Conservation (phyloP, 2,888 invertebrate genomes). For the Cerceris rybyensis region DNA sequence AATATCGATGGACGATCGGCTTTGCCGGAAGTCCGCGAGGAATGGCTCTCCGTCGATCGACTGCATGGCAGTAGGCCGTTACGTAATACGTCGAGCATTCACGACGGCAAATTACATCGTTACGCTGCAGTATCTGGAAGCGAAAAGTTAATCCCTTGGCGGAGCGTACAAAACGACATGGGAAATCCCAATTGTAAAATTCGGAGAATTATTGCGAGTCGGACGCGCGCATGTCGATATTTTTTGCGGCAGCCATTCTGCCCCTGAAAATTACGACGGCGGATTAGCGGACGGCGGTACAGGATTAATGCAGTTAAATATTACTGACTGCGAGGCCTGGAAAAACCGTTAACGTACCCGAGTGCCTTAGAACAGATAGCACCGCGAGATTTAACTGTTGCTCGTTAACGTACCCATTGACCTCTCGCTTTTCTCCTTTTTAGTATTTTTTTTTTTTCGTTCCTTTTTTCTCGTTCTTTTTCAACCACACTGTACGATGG, state of each 20-base stretch:
- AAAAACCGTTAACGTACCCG: slow-evolving; percentile 29
- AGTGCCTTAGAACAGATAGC: slow-evolving; percentile 46
- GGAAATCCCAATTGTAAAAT: background rate
- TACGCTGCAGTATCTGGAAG: slow-evolving; percentile 20
- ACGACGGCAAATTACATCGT: slow-evolving; percentile 32
- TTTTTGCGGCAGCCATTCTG: slow-evolving; percentile 4
- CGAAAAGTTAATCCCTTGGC: slow-evolving; percentile 21
- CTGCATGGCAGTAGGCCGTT: no score
- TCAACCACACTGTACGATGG: background rate
- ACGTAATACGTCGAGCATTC: slow-evolving; percentile 16
- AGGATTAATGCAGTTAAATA: slow-evolving; percentile 57
- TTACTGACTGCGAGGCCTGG: slow-evolving; percentile 26
- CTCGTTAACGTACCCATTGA: slow-evolving; percentile 32
- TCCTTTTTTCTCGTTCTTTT: no score
- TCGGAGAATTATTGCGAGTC: slow-evolving; percentile 20
- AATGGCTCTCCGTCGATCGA: background rate
- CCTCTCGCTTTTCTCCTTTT: background rate
- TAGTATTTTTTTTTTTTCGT: slow-evolving; percentile 2
- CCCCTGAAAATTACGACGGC: slow-evolving; percentile 33
- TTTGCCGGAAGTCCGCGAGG: background rate
- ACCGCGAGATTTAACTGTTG: slow-evolving; percentile 36
- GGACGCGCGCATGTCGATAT: background rate
- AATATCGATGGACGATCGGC: slow-evolving; percentile 13
- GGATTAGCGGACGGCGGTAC: slow-evolving; percentile 34
- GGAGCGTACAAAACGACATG: background rate